Percentiles rank a stretch among this genome's conserved stretches.
These are phyloP conservation scores for Garrulus glandarius DNA, from an alignment of 2,797 vertebrate species.

Conservation along the genomic window DNA sequence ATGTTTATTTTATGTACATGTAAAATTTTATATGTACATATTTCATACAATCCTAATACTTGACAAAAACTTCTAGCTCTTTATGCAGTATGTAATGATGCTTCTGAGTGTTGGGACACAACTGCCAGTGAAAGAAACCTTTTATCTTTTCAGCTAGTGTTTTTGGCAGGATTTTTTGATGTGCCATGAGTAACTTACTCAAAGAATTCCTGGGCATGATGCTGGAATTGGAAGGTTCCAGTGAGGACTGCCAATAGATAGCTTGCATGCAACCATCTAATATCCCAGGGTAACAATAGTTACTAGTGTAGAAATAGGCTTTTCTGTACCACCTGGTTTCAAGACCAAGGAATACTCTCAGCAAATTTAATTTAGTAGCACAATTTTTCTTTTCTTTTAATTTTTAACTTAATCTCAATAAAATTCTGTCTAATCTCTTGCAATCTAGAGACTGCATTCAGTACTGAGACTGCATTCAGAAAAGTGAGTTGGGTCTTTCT, in stretches of 20 bases:
- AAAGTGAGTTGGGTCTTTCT: not conserved
- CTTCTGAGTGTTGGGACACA: not conserved
- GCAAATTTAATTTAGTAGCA: not conserved
- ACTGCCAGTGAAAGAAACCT: not conserved
- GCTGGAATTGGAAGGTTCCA: not conserved
- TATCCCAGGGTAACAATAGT: not conserved
- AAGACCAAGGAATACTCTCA: not conserved
- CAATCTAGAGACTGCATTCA: not conserved
- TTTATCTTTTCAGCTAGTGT: not conserved
- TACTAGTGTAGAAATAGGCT: not conserved
- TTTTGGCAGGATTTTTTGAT: not conserved
- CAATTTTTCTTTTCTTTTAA: not conserved
- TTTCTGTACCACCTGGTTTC: not conserved
- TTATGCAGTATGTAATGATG: not conserved
- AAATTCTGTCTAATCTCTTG: not conserved
- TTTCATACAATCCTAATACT: not conserved
- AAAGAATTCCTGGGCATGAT: not conserved
- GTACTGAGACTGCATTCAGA: not conserved
- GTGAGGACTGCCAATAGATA: not conserved
- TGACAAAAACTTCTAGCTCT: not conserved
- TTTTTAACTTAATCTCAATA: not conserved
- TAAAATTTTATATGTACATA: not conserved
- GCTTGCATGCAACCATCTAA: not conserved
- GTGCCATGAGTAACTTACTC: not conserved
- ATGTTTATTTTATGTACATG: not conserved